Conservation (phyloP, 1,140 invertebrate species). For the Drosophila sucinea region DNA sequence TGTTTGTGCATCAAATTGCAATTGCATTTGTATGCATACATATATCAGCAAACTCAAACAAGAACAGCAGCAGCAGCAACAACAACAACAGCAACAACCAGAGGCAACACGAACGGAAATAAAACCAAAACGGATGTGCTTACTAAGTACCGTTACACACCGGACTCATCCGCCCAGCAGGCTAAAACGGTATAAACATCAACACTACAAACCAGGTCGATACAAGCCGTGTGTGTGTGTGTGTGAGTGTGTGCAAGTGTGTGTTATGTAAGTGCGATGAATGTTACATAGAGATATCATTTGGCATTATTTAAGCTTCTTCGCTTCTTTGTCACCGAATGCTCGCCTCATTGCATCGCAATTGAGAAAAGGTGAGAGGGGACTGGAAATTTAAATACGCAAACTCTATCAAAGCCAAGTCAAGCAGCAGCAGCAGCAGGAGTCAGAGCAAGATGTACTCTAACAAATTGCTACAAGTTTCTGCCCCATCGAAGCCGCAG, state of each 20-base stretch:
- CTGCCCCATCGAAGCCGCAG: slow-evolving; percentile 27
- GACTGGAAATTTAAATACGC: slow-evolving; percentile 47
- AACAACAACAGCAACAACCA: slow-evolving; percentile 14
- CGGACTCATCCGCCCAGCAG: slow-evolving; percentile 67
- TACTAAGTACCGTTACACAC: slow-evolving; percentile 74
- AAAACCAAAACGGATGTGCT: slow-evolving; percentile 81
- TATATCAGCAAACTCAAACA: slow-evolving; percentile 34
- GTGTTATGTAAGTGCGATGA: background rate
- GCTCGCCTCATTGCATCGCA: slow-evolving; percentile 41
- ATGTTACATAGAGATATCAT: background rate
- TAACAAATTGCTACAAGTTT: slow-evolving; percentile 63
- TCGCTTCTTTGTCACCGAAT: slow-evolving; percentile 28
- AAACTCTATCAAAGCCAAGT: slow-evolving; percentile 21
- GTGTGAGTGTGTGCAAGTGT: slow-evolving; percentile 1
- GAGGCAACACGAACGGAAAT: slow-evolving; percentile 58
- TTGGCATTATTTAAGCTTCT: slow-evolving; percentile 15
- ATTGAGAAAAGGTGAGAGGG: slow-evolving; percentile 31
- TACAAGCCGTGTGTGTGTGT: slow-evolving; percentile 1
- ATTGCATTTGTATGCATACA: slow-evolving; percentile 68
- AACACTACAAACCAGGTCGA: slow-evolving; percentile 6
- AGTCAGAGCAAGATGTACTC: slow-evolving; percentile 48
- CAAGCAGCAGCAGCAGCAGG: slow-evolving; percentile 30
- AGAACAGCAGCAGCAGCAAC: slow-evolving; percentile 4
- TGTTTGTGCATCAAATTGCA: slow-evolving; percentile 79
- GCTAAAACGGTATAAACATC: slow-evolving; percentile 3